Evolutionary conservation across 2,888 invertebrate species (phyloP), one percentile per base, ranked within the genome.

Genomic region (Noctua janthe): DNA sequence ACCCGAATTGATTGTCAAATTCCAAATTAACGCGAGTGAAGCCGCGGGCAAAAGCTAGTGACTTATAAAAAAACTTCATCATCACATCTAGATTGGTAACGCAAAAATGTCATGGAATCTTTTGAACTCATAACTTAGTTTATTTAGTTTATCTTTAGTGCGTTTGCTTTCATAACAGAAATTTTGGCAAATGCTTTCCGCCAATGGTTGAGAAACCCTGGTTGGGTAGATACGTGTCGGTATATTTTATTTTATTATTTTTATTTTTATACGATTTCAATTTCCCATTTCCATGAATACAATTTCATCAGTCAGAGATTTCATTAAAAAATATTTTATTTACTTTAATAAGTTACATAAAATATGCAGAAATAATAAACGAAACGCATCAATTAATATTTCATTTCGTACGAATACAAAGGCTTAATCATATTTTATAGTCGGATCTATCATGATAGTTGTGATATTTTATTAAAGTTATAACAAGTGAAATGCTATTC

Each of bases 381-480:
- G 39, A 67, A 79, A 62, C 66, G 13, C 20, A 59, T 7, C 69
- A 59, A 77, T 72, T 56, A 62, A 69, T 77, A 66, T 75, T 84
- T 70, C 70, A 62, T 71, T 54, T 59, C 43, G 62, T 54, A 73
- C 23, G 23, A 59, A 71, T 56, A 78, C 81, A 81, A 86, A 75
- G 64, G 51, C 20, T 47, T 77, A 39, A 74, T 73, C 29, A 74
- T 73, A 47, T 51, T 78, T 74, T 81, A 71, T 84, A 86, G 47
- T 71, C n/a, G 29, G 87, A 74, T 66, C 71, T 13, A 20, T 59
- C 75, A 20, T 76, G 87, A 84, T 84, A 62, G 39, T 84, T 75
- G 74, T 7, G 2, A n/a, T 67, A 43, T 81, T 51, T 78, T 83
- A 66, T n/a, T 8, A 43, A n/a, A 67, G 2, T 3, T 1, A n/a